Conservation (phyloP, 2,888 invertebrate genomes). For the Sinopyrophorus schimmeli region DNA sequence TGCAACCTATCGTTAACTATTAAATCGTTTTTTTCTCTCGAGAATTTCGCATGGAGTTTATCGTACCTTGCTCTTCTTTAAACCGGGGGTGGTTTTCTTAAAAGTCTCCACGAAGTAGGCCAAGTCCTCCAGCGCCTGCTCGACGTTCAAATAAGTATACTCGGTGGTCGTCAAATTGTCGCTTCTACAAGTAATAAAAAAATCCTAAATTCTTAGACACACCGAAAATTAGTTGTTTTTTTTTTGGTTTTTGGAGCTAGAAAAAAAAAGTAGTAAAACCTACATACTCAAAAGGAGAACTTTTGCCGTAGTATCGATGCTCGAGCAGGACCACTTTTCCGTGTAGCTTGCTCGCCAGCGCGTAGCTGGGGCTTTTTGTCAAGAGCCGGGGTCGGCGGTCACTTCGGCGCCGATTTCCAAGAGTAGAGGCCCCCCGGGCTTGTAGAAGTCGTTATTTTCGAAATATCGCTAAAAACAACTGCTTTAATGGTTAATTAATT, state of each 20-base stretch:
- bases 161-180: slow-evolving; percentile 44
- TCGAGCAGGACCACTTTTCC: slow-evolving; percentile 76
- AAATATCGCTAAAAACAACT: slow-evolving; percentile 59
- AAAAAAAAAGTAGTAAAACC: too few species aligned
- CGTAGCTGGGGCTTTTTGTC: slow-evolving; percentile 63
- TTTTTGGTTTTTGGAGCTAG: too few species aligned
- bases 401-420: slow-evolving; percentile 78
- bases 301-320: slow-evolving; percentile 80
- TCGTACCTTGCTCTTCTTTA: slow-evolving; percentile 52
- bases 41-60: too few species aligned
- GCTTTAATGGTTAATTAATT: too few species aligned
- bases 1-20: slow-evolving; percentile 41
- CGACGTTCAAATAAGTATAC: slow-evolving; percentile 51
- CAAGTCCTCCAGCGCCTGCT: slow-evolving; percentile 56
- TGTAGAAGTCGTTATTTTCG: slow-evolving; percentile 56
- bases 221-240: too few species aligned
- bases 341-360: slow-evolving; percentile 60
- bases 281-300: slow-evolving; percentile 70
- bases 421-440: slow-evolving; percentile 63
- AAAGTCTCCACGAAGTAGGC: slow-evolving; percentile 50
- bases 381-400: slow-evolving; percentile 63
- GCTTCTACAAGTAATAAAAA: slow-evolving; percentile 5
- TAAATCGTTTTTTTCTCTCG: not conserved
- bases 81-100: slow-evolving; percentile 43
- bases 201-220: too few species aligned